Conservation (phyloP, 2,888 invertebrate genomes). For the Glaucopsyche alexis region DNA sequence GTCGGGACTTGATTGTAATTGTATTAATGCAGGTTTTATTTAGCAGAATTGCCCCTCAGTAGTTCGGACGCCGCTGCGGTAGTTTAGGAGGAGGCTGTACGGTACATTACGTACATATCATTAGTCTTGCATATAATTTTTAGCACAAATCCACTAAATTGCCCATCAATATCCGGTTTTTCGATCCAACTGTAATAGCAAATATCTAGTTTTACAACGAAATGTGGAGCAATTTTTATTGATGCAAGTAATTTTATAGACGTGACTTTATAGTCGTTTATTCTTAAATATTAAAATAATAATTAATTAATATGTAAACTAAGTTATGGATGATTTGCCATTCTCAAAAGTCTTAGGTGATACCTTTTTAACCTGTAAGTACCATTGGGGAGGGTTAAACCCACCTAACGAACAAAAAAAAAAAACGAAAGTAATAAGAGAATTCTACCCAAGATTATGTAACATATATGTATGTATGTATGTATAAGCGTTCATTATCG, state of each 20-base stretch:
- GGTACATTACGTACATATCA: constrained; percentile 1
- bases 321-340: too few relatives aligned
- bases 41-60: too few relatives aligned
- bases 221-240: background rate
- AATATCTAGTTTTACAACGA: background rate
- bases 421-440: background rate
- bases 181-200: background rate
- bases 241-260: background rate
- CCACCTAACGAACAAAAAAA: too few relatives aligned
- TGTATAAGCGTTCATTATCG: background rate
- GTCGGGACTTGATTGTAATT: too few relatives aligned
- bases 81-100: background rate
- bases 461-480: too few relatives aligned
- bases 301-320: too few relatives aligned
- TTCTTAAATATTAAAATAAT: too few relatives aligned
- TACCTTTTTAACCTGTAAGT: too few relatives aligned
- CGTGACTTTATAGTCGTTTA: background rate
- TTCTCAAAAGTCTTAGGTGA: too few relatives aligned
- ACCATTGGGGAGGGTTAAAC: too few relatives aligned
- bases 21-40: too few relatives aligned
- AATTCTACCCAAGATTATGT: background rate
- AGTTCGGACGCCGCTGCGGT: background rate
- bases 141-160: background rate
- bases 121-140: constrained; percentile 2
- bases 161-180: background rate